Evolutionary conservation across 2,113 vertebrate species (phyloP).

Genomic region (Isichthys henryi): DNA sequence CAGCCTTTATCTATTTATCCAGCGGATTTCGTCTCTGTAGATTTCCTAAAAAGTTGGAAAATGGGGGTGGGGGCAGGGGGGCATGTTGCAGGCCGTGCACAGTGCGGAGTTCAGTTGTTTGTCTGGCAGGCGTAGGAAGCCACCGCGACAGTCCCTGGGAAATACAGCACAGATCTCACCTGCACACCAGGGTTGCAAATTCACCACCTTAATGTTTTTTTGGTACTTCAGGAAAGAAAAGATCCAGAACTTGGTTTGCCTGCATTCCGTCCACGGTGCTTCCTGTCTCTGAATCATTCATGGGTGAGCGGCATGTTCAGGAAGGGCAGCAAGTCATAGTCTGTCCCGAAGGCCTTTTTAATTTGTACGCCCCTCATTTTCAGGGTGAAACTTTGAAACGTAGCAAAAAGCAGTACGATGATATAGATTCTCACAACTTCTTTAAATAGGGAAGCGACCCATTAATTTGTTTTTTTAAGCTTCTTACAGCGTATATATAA

Average conservation of each 20-base stretch:
- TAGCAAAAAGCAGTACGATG: not conserved
- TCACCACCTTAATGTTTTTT: not conserved
- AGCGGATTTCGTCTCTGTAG: slow-evolving; percentile 41
- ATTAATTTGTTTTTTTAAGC: not conserved
- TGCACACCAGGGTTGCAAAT: not conserved
- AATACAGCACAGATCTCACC: not conserved
- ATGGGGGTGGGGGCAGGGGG: not conserved
- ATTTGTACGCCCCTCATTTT: not conserved
- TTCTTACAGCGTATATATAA: not conserved
- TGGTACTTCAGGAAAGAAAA: not conserved
- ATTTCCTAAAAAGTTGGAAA: not conserved
- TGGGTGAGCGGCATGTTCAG: not conserved
- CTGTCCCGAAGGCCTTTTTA: not conserved
- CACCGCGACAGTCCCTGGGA: not conserved
- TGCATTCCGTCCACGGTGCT: not conserved
- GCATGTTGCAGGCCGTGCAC: not conserved
- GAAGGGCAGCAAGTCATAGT: not conserved
- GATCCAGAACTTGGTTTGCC: not conserved
- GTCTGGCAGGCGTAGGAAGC: not conserved
- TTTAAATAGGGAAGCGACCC: not conserved
- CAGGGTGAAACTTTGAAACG: not conserved
- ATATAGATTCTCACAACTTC: not conserved
- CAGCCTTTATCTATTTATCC: slow-evolving; percentile 39
- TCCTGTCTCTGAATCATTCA: not conserved
- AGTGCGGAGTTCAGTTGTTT: not conserved